phyloP scores from a whole-genome alignment of 2,113 vertebrate species.

The Hemiscyllium ocellatum region DNA sequence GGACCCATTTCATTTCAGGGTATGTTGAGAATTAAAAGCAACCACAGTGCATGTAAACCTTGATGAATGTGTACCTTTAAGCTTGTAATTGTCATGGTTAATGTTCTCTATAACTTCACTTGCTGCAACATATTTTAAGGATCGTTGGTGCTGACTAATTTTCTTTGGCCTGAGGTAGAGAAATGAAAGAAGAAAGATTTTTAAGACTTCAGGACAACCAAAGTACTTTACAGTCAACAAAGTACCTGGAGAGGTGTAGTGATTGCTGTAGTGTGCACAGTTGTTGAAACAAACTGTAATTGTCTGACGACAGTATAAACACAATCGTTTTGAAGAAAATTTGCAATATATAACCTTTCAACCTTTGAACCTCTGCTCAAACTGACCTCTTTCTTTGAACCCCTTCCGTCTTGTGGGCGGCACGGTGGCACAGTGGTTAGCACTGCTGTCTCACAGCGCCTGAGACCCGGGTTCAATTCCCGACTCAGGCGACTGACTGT shows the following conservation, averaged over 20 bases:
- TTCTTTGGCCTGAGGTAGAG: background rate
- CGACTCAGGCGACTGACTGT: no score
- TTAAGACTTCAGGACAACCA: background rate
- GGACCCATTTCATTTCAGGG: background rate
- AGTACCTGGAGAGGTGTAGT: background rate
- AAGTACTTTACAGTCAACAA: background rate
- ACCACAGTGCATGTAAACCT: background rate
- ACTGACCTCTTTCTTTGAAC: background rate
- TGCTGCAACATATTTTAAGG: background rate
- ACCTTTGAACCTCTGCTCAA: background rate
- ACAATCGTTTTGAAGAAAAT: background rate
- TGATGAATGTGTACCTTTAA: slow-evolving; percentile 12
- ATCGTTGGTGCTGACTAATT: background rate
- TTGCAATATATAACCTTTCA: background rate
- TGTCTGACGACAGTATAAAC: background rate
- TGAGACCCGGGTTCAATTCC: no score
- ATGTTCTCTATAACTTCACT: background rate
- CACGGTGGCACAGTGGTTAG: no score
- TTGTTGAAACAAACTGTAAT: background rate
- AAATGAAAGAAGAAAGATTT: background rate
- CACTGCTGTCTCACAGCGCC: no score
- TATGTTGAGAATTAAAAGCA: background rate
- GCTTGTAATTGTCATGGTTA: background rate
- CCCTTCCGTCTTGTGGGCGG: no score
- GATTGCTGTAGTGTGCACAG: background rate